Percentiles rank a stretch among this genome's conserved stretches.
Conservation (phyloP, 2,113 vertebrate genomes). For the Xiphorhynchus elegans region DNA sequence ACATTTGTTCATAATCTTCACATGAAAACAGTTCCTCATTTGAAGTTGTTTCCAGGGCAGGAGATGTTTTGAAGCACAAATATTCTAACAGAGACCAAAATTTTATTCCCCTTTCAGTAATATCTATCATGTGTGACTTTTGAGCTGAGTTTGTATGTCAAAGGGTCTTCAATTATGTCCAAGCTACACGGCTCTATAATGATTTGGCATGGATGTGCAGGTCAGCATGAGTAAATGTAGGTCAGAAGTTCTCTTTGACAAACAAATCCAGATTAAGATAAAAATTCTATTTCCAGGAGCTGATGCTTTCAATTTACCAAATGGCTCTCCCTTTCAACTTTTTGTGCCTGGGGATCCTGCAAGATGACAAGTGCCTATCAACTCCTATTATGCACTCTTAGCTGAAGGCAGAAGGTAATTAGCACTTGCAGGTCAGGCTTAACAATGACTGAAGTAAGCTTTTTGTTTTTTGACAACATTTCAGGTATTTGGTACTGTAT, state of each 20-base stretch:
- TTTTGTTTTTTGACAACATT: not conserved
- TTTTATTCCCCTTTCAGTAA: not conserved
- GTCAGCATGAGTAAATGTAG: not conserved
- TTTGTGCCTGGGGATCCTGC: not conserved
- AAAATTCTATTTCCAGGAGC: not conserved
- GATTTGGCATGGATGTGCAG: not conserved
- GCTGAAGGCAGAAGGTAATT: constrained; percentile 6
- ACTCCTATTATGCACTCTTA: not conserved
- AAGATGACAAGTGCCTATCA: not conserved
- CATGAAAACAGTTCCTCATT: not conserved
- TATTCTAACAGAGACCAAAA: not conserved
- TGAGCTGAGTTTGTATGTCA: not conserved
- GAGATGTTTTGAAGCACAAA: not conserved
- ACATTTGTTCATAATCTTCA: not conserved
- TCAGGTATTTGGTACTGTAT: not conserved
- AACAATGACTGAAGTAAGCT: not conserved
- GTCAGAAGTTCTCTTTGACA: not conserved
- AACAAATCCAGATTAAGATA: not conserved
- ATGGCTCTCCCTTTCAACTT: not conserved
- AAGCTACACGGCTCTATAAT: not conserved
- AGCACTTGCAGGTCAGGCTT: not conserved
- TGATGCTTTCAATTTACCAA: not conserved
- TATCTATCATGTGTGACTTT: not conserved
- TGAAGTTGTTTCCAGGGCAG: not conserved
- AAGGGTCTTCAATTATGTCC: not conserved